These are phyloP conservation scores for Pachyrhynchus sulphureomaculatus DNA, from an alignment of 1,140 invertebrate genomes.

Conservation along the genomic window DNA sequence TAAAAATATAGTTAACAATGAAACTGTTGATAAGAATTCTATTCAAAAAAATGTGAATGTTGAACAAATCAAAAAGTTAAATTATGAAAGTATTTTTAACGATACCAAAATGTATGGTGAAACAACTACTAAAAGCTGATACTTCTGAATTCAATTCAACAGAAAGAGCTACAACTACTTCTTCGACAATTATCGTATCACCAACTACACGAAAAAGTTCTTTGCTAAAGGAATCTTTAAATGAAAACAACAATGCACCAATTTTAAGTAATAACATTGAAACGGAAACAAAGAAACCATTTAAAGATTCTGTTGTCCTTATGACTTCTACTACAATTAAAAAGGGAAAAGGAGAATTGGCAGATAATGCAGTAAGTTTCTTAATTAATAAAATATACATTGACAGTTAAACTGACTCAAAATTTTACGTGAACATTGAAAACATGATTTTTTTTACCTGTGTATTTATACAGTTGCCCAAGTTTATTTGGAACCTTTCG, in stretches of 20 bases:
- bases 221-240: background rate
- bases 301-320: conserved; percentile 2
- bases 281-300: conserved; percentile 37
- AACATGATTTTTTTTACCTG: too few species aligned
- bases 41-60: conserved; percentile 34
- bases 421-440: too few species aligned
- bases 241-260: conserved; percentile 22
- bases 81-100: conserved; percentile 34
- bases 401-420: too few species aligned
- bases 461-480: too few species aligned
- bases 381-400: conserved; percentile 36
- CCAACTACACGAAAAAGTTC: background rate
- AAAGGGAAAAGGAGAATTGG: conserved; percentile 5
- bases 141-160: conserved; percentile 4
- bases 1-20: conserved; percentile 31
- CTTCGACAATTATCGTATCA: background rate
- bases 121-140: conserved; percentile 5
- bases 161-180: background rate
- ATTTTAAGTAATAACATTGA: conserved; percentile 47
- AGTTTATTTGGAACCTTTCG: background rate
- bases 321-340: background rate
- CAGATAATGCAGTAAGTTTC: conserved; percentile 26
- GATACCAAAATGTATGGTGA: conserved; percentile 28
- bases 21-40: conserved; percentile 36
- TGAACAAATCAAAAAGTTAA: conserved; percentile 34